Percentiles rank a stretch among this genome's conserved stretches.
Conservation (phyloP, 2,888 invertebrate genomes). For the Argynnis bischoffii region DNA sequence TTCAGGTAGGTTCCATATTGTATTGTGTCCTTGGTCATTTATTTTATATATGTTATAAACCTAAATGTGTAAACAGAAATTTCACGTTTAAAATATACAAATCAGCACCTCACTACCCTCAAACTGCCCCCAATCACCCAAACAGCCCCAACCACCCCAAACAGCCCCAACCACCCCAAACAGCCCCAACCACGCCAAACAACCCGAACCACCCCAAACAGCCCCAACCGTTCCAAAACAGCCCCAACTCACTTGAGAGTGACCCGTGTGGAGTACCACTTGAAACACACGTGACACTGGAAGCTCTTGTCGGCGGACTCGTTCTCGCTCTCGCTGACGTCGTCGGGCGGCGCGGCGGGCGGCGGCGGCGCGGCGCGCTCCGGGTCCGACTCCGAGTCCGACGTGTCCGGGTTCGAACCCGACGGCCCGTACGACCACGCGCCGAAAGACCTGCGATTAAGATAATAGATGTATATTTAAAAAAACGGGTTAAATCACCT, state of each 20-base stretch:
- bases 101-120: too few relatives aligned
- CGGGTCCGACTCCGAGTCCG: slow-evolving; percentile 59
- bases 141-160: too few relatives aligned
- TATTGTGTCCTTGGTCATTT: too few relatives aligned
- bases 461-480: background rate
- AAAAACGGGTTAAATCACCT: background rate
- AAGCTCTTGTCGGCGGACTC: slow-evolving; percentile 77
- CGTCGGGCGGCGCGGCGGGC: slow-evolving; percentile 53
- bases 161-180: too few relatives aligned
- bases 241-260: slow-evolving; percentile 72
- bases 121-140: too few relatives aligned
- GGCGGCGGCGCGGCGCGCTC: slow-evolving; percentile 42
- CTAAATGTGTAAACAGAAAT: too few relatives aligned
- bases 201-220: background rate
- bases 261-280: slow-evolving; percentile 77
- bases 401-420: slow-evolving; percentile 51
- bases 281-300: slow-evolving; percentile 74
- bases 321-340: slow-evolving; percentile 72
- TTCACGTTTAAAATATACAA: too few relatives aligned
- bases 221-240: background rate
- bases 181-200: too few relatives aligned
- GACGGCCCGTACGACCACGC: slow-evolving; percentile 55
- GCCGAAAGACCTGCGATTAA: slow-evolving; percentile 56
- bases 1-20: too few relatives aligned
- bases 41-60: too few relatives aligned